These are phyloP conservation scores for Takifugu flavidus DNA, from an alignment of 2,113 vertebrate genomes.

Conservation along the genomic window DNA sequence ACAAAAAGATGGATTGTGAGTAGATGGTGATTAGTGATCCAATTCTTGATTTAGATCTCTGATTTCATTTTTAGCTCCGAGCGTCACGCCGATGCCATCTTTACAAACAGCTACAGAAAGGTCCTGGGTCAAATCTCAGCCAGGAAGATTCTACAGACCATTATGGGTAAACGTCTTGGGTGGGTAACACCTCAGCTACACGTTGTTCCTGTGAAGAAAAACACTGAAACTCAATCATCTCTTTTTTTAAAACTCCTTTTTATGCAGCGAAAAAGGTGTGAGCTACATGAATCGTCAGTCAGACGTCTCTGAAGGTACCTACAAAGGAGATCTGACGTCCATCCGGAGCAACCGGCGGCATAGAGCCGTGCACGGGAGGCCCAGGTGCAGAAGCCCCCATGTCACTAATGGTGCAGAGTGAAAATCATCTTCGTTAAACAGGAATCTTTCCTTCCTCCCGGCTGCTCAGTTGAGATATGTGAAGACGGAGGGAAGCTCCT, in stretches of 20 bases:
- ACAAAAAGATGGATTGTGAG: no score
- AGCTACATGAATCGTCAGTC: conserved; percentile 68
- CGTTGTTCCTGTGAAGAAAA: background rate
- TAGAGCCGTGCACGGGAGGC: conserved; percentile 42
- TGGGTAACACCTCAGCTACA: conserved; percentile 57
- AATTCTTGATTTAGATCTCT: background rate
- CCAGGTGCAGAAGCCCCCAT: conserved; percentile 32
- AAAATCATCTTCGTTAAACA: background rate
- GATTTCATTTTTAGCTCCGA: conserved; percentile 69
- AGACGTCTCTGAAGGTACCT: conserved; percentile 68
- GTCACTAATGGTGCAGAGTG: rapidly evolving
- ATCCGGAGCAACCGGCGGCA: conserved; percentile 66
- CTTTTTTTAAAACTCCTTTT: background rate
- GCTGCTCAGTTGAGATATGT: conserved; percentile 37
- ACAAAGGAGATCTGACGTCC: conserved; percentile 69
- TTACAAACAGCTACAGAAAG: conserved; percentile 91
- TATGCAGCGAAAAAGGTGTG: conserved; percentile 48
- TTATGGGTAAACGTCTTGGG: conserved; percentile 86
- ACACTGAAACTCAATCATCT: background rate
- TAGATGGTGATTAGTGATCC: no score
- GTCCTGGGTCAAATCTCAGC: conserved; percentile 89
- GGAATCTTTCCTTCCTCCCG: conserved; percentile 32
- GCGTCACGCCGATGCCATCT: conserved; percentile 91
- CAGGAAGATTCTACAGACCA: conserved; percentile 86
- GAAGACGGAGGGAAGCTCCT: background rate